Evolutionary conservation across 2,113 vertebrate genomes (phyloP), one percentile per base, ranked within the genome.

Genomic region (Phylloscopus trochilus): DNA sequence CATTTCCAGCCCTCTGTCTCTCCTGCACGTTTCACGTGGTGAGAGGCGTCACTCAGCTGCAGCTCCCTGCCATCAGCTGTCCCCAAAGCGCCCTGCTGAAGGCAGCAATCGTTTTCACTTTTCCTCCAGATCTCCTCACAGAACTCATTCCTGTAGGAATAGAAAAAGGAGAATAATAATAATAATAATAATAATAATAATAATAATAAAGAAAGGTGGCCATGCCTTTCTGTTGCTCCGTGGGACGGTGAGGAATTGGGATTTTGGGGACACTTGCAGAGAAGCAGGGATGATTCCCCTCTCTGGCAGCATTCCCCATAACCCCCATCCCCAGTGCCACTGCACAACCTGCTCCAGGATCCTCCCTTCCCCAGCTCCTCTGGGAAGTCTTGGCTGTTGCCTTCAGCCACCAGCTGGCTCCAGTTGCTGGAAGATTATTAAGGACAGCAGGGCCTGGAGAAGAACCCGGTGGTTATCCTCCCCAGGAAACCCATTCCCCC

Each of bases 371-470:
- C 27, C 69, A 33, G 0, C 59, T 79, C 60, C 64, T 77, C 33
- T n/a, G n/a, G 79, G 44, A 41, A 13, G 6, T 33, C 67, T 67
- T 73, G 89, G 87, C 82, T 78, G 14, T 27, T 70, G 68, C 87
- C 74, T 72, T 78, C 44, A 89, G 78, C 91, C 66, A 83, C 76
- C 77, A 75, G 76, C 78, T 56, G 64, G 22, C 75, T 84, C 37
- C 5, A 16, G 47, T 11, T 92, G 74, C 80, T 92, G 83, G 70
- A 33, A 94, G 78, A 66, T 89, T 35, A 95, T 87, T 85, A 35
- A 83, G 83, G 63, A 44, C 27, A 97, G 77, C 87, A 78, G 77
- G 47, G 56, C n/a, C 63, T 72, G 86, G 70, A 86, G 35, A 76
- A 87, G 79, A 43, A 83, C 85, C 87, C 16, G 75, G 56, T 51